A percentile compares a stretch with the other conserved stretches of the same genome.
Conservation (phyloP, 2,113 vertebrate species). For the Tauraco erythrolophus region DNA sequence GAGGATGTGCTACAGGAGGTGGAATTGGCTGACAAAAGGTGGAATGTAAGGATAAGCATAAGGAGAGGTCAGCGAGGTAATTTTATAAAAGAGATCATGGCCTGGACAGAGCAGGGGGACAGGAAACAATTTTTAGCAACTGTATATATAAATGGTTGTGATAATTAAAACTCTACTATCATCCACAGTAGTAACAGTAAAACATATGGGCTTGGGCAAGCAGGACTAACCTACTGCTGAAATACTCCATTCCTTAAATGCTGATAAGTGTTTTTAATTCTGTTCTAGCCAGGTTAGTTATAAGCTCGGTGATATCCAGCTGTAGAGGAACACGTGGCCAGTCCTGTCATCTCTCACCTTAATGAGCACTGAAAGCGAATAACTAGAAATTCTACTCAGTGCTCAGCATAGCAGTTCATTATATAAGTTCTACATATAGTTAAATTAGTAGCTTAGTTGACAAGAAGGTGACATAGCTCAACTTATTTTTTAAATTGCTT, state of each 20-base stretch:
- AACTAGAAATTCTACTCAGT: conserved; percentile 57
- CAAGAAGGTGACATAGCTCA: conserved; percentile 72
- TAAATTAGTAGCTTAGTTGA: conserved; percentile 72
- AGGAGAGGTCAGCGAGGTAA: background rate
- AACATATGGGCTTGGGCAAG: background rate
- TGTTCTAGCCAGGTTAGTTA: conserved; percentile 43
- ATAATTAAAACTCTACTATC: background rate
- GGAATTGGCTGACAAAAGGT: background rate
- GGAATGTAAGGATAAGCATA: background rate
- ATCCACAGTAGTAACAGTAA: background rate
- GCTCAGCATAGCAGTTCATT: conserved; percentile 52
- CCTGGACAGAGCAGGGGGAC: background rate
- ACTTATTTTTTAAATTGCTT: conserved; percentile 74
- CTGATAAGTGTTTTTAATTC: conserved; percentile 69
- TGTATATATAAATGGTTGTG: background rate
- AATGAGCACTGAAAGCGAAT: conserved; percentile 67
- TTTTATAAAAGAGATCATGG: background rate
- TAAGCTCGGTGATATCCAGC: conserved; percentile 44
- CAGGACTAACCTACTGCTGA: background rate
- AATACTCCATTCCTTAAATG: conserved; percentile 58
- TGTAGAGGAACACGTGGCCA: conserved; percentile 34
- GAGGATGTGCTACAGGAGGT: background rate
- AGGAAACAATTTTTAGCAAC: background rate
- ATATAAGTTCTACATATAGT: conserved; percentile 59
- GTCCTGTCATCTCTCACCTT: conserved; percentile 66